Conservation (phyloP, 2,113 vertebrate genomes). For the Cnemophilus loriae region DNA sequence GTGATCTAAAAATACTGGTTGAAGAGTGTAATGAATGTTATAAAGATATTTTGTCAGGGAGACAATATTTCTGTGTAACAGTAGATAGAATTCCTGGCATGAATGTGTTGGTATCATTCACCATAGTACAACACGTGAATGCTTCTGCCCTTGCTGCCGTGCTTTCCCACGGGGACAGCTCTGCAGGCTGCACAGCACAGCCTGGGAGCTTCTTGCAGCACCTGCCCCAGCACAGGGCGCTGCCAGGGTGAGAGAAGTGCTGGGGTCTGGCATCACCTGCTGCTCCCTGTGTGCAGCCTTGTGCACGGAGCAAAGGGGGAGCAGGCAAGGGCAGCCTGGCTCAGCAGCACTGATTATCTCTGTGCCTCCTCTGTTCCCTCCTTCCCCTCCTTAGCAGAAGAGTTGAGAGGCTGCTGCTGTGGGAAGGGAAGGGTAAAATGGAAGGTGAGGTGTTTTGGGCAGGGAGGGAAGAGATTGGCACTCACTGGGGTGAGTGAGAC, state of each 20-base stretch:
- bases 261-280: rapidly evolving
- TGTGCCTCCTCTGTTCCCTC: background rate
- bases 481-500: background rate
- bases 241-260: background rate
- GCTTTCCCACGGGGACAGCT: background rate
- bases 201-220: background rate
- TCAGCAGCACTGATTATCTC: background rate
- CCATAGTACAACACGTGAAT: rapidly evolving
- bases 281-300: background rate
- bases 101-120: rapidly evolving
- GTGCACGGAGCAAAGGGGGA: rapidly evolving
- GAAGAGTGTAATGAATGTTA: background rate
- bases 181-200: background rate
- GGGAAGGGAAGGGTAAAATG: background rate
- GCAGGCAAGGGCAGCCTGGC: background rate
- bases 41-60: background rate
- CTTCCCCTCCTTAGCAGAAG: background rate
- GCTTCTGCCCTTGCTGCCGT: background rate
- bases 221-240: background rate
- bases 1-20: background rate
- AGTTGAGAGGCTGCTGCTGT: background rate
- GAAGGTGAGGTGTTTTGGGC: background rate
- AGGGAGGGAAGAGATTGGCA: background rate
- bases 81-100: background rate
- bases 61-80: background rate